Conservation (phyloP, 2,888 invertebrate species). For the Eristalis tenax region DNA sequence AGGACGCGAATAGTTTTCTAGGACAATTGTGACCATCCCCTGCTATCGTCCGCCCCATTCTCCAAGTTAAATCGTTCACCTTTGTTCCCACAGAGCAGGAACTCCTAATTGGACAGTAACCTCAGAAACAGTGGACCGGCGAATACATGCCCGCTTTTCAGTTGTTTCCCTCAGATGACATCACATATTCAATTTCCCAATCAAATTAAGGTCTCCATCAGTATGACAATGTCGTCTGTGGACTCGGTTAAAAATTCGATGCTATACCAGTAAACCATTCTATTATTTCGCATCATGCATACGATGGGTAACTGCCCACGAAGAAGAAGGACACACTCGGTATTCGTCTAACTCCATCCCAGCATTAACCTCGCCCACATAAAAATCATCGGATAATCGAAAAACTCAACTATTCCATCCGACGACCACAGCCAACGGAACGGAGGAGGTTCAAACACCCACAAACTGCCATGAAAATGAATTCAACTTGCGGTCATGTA, state of each 20-base stretch:
- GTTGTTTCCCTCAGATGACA: background rate
- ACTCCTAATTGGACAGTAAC: background rate
- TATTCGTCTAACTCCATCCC: background rate
- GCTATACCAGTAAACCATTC: background rate
- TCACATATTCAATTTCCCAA: conserved; percentile 13
- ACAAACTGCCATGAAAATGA: conserved; percentile 34
- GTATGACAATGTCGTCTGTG: background rate
- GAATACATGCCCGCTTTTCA: background rate
- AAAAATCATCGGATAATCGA: conserved; percentile 42
- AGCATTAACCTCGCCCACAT: conserved; percentile 12
- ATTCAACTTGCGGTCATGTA: conserved; percentile 49
- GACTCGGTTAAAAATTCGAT: conserved; percentile 11
- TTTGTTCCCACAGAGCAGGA: background rate
- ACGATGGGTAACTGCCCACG: background rate
- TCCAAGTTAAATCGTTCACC: background rate
- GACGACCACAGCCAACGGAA: background rate
- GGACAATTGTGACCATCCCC: background rate
- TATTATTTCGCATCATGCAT: background rate
- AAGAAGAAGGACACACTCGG: background rate
- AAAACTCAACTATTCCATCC: conserved; percentile 16
- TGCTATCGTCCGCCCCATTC: background rate
- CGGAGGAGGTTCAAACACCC: background rate
- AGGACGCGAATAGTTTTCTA: background rate
- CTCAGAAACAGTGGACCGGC: background rate
- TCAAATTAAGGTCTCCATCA: background rate